Conservation (phyloP, 2,888 invertebrate species). For the Aphodius sticticus region DNA sequence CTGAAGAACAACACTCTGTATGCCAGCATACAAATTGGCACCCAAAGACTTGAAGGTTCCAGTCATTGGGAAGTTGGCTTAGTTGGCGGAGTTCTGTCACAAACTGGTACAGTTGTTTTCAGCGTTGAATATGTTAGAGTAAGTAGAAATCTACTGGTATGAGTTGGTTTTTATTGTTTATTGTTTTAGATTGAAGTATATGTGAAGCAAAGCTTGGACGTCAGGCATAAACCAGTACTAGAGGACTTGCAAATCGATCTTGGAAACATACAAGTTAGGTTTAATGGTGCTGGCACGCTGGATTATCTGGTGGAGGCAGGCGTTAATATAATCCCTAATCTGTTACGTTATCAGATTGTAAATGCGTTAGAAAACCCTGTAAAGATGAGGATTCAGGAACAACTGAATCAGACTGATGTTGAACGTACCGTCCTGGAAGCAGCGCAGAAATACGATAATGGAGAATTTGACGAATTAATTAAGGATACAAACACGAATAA, state of each 20-base stretch:
- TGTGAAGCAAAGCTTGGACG: slow-evolving; percentile 82
- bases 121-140: slow-evolving; percentile 80
- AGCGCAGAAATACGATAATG: slow-evolving; percentile 71
- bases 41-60: slow-evolving; percentile 78
- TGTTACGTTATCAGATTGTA: slow-evolving; percentile 87
- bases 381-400: slow-evolving; percentile 75
- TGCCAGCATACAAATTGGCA: slow-evolving; percentile 77
- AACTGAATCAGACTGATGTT: slow-evolving; percentile 76
- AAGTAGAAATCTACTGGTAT: too few relatives aligned
- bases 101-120: slow-evolving; percentile 78
- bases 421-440: slow-evolving; percentile 77
- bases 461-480: slow-evolving; percentile 24
- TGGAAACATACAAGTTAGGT: slow-evolving; percentile 84
- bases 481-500: not conserved
- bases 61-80: slow-evolving; percentile 82
- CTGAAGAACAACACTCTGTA: slow-evolving; percentile 76
- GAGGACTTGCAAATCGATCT: slow-evolving; percentile 80
- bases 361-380: slow-evolving; percentile 83
- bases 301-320: slow-evolving; percentile 84
- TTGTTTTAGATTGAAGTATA: slow-evolving; percentile 64
- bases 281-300: slow-evolving; percentile 85
- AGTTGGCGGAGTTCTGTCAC: slow-evolving; percentile 71
- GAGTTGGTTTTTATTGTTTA: too few relatives aligned
- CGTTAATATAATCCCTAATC: slow-evolving; percentile 84
- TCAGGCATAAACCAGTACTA: slow-evolving; percentile 74